Conservation (phyloP, 2,888 invertebrate genomes). For the Synanthedon formicaeformis region DNA sequence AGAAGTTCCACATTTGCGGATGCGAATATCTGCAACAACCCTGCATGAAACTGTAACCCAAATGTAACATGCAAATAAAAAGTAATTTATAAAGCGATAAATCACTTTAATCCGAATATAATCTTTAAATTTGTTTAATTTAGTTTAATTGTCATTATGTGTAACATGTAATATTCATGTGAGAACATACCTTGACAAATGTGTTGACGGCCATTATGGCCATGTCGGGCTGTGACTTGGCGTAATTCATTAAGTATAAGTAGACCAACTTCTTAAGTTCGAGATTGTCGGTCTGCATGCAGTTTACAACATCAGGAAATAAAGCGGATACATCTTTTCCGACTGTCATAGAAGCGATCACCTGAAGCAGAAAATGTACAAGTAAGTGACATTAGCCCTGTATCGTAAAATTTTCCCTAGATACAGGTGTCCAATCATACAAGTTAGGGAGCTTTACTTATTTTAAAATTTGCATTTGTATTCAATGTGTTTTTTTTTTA, state of each 20-base stretch:
- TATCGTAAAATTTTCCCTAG: too few relatives aligned
- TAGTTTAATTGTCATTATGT: too few relatives aligned
- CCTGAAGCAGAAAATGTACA: constrained; percentile 64
- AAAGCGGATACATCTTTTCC: constrained; percentile 99
- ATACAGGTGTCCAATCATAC: too few relatives aligned
- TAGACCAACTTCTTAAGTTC: constrained; percentile 99
- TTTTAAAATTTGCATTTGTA: too few relatives aligned
- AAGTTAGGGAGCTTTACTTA: too few relatives aligned
- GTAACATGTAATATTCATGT: too few relatives aligned
- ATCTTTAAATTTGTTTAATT: too few relatives aligned
- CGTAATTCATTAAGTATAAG: constrained; percentile 99
- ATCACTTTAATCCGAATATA: neutral
- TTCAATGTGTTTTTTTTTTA: too few relatives aligned
- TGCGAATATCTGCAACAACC: too few relatives aligned
- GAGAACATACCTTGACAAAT: constrained; percentile 90
- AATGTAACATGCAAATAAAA: constrained; percentile 10
- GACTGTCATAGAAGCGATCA: constrained; percentile 99
- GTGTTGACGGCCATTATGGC: constrained; percentile 99
- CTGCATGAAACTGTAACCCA: neutral
- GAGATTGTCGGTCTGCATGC: constrained; percentile 99
- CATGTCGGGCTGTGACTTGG: constrained; percentile 99
- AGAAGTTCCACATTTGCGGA: too few relatives aligned
- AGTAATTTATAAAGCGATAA: constrained; percentile 3
- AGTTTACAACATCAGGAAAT: constrained; percentile 99
- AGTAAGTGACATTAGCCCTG: constrained; percentile 7